Evolutionary conservation across 2,113 vertebrate species (phyloP), one percentile per base, ranked within the genome.

Genomic region (Zosterops japonicus): DNA sequence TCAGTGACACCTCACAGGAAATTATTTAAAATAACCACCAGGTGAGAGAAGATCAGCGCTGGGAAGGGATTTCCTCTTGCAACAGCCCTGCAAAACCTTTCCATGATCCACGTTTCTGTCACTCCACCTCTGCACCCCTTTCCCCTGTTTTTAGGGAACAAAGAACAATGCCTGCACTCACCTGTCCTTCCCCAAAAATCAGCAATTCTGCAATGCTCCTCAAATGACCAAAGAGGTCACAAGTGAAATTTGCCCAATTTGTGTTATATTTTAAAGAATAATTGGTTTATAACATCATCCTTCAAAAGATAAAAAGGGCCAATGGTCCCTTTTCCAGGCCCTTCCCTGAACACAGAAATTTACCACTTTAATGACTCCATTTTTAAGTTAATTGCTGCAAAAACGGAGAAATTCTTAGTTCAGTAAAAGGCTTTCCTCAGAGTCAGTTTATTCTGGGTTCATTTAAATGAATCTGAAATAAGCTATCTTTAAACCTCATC

Each of bases 1-100:
- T 36, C 33, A 44, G 1, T 24, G 33, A 33, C 0, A 8, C 4
- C 9, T 12, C 57, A 27, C 5, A 64, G 56, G 47, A 71, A 74
- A 50, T 46, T 0, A 46, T 28, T 46, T 14, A 4, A 50, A 75
- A 75, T 55, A 23, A 42, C 16, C 28, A 28, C 23, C 10, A 28
- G 0, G 0, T 3, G 29, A 89, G 28, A 36, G 35, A 57, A 46
- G 14, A 22, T 5, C 22, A 53, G 23, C 27, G 7, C 55, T 31
- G 50, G 25, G 41, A 64, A 76, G 13, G 7, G 22, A 50, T 49
- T 19, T 61, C 55, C 46, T 74, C 46, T 61, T 83, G 80, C 60
- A 44, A 2, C 20, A 64, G n/a, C 64, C 39, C 78, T 35, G 23
- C 31, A 6, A 47, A 65, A 39, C 2, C 5, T 28, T 63, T 28